Conservation (phyloP, 2,113 vertebrate species). For the Barbus barbus region DNA sequence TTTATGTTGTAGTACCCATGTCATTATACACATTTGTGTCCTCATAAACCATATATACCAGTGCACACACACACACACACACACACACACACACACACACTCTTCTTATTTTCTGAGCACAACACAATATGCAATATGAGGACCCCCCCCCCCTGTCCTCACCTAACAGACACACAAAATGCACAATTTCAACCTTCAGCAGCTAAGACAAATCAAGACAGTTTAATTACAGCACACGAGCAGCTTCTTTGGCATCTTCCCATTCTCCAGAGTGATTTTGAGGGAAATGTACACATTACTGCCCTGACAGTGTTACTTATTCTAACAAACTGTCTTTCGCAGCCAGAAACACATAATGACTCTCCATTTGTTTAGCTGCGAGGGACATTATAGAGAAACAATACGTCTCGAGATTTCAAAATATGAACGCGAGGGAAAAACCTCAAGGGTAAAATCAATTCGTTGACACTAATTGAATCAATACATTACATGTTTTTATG, state of each 20-base stretch:
- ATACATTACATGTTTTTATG: slow-evolving; percentile 25
- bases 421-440: slow-evolving; percentile 8
- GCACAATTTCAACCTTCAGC: not conserved
- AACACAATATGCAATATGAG: no score
- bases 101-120: no score
- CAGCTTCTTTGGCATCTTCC: not conserved
- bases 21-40: not conserved
- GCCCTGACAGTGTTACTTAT: not conserved
- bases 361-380: slow-evolving; percentile 15
- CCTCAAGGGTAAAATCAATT: slow-evolving; percentile 35
- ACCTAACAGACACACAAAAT: not conserved
- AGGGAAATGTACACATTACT: slow-evolving; percentile 9
- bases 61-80: no score
- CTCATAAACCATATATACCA: no score
- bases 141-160: no score
- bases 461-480: slow-evolving; percentile 15
- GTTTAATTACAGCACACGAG: not conserved
- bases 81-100: no score
- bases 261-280: slow-evolving; percentile 1
- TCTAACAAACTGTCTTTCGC: slow-evolving; percentile 16
- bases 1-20: no score
- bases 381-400: slow-evolving; percentile 4
- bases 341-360: not conserved
- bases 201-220: not conserved
- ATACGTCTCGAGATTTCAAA: not conserved